Percentiles rank a stretch among this genome's conserved stretches.
Conservation (phyloP, 35 echinoderm and acorn worm species). For the Nesometra sesokonis region DNA sequence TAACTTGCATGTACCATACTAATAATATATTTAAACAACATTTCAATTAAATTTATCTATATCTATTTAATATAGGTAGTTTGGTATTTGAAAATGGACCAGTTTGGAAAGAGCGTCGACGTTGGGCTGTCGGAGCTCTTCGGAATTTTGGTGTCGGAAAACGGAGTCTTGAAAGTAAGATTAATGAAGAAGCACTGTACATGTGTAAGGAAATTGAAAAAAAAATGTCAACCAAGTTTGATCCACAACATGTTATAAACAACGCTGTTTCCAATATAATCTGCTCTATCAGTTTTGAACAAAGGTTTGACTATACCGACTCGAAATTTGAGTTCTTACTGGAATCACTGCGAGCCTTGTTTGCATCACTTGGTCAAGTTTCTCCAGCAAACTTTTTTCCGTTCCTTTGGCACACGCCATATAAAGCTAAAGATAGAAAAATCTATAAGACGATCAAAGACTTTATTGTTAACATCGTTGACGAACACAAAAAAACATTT, state of each 20-base stretch:
- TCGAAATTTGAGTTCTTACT: slow-evolving; percentile 38
- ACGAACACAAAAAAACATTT: slow-evolving; percentile 27
- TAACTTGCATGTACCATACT: too few relatives aligned
- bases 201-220: not conserved
- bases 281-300: slow-evolving; percentile 42
- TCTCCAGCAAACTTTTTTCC: not conserved
- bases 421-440: not conserved
- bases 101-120: slow-evolving; percentile 38
- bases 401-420: slow-evolving; percentile 10
- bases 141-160: slow-evolving; percentile 47
- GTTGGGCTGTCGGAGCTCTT: slow-evolving; percentile 17
- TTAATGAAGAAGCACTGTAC: slow-evolving; percentile 31
- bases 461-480: slow-evolving; percentile 20
- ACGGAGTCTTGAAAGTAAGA: slow-evolving; percentile 30
- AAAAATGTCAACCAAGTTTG: not conserved
- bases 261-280: slow-evolving; percentile 59
- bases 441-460: not conserved
- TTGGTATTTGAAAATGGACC: slow-evolving; percentile 32
- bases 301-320: slow-evolving; percentile 41
- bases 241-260: slow-evolving; percentile 2
- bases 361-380: slow-evolving; percentile 1
- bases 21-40: not conserved
- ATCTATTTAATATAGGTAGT: slow-evolving; percentile 13
- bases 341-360: not conserved
- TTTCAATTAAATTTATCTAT: not conserved